Base-by-base conservation (phyloP, 2,888 invertebrate species). In the Polydrusus cervinus region DNA sequence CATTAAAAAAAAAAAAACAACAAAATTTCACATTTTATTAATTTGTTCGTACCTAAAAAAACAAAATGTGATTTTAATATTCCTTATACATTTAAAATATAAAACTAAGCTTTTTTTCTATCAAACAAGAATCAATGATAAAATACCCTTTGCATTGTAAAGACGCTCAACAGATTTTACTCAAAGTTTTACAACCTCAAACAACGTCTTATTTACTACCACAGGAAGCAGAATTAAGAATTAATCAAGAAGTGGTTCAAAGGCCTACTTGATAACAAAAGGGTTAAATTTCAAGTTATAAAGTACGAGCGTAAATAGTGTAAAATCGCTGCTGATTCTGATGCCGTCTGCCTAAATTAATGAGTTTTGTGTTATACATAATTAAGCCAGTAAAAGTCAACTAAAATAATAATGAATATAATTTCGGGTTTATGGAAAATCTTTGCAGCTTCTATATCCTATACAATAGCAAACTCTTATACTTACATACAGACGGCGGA, bases 231-330 rank as follows among this genome's bases (percentile, higher is more conserved):
- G 38, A 25, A 53, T 53, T 25, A 53, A 53, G 53, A 53, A 53
- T 53, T 53, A 53, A 53, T 53, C 53, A 53, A 30, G 53, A 13
- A 20, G 30, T 20, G 53, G n/a, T 53, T 53, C 53, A 53, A 53
- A 30, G 53, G 53, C 53, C 53, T 30, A 30, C 30, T 57, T 57
- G 6, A 61, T 61, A 61, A 43, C 45, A 61, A 43, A 61, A 13
- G 61, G 61, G 61, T 18, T 61, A 34, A 40, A 53, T 53, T 53
- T 53, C 53, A 53, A 53, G 30, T 53, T 53, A 53, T 53, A 53
- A 25, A 25, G 53, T 25, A n/a, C 53, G 53, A 25, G 30, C 25
- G 25, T 11, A 53, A 53, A 53, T 20, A 53, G n/a, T 30, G 53
- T 53, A 53, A 53, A 53, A 53, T 53, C 20, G 53, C 53, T 53